Conservation (phyloP, 2,888 invertebrate genomes). For the Protonemura montana region DNA sequence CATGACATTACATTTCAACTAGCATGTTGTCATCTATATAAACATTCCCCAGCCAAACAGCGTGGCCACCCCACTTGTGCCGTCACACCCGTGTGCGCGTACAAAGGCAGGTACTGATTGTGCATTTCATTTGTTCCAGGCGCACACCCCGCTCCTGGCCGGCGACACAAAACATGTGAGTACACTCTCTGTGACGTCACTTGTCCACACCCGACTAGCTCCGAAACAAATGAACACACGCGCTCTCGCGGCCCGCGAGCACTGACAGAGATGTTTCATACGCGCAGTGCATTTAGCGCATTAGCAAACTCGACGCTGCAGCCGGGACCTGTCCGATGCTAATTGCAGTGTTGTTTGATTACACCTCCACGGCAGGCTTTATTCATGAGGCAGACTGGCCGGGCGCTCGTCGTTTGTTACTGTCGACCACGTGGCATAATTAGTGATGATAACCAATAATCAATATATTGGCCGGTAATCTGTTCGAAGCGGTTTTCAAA, state of each 20-base stretch:
- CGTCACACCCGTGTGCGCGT: no score
- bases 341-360: neutral
- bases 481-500: neutral
- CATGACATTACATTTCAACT: neutral
- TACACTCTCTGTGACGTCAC: slow-evolving; percentile 51
- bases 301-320: neutral
- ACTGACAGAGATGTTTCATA: neutral
- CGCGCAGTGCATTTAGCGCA: neutral
- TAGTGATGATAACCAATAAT: neutral
- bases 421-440: neutral
- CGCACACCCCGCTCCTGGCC: slow-evolving; percentile 72
- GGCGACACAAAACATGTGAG: slow-evolving; percentile 68
- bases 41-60: neutral
- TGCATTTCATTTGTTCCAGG: slow-evolving; percentile 66
- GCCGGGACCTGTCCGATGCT: neutral
- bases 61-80: neutral
- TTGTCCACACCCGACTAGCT: neutral
- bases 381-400: neutral
- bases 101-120: neutral
- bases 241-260: neutral
- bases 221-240: slow-evolving; percentile 9
- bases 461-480: neutral
- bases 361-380: neutral
- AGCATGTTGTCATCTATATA: slow-evolving; percentile 40
- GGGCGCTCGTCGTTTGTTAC: neutral